A percentile compares a stretch with the other conserved stretches of the same genome.
These are phyloP conservation scores for Zaprionus africanus DNA, from an alignment of 1,140 invertebrate genomes.

Conservation along the genomic window DNA sequence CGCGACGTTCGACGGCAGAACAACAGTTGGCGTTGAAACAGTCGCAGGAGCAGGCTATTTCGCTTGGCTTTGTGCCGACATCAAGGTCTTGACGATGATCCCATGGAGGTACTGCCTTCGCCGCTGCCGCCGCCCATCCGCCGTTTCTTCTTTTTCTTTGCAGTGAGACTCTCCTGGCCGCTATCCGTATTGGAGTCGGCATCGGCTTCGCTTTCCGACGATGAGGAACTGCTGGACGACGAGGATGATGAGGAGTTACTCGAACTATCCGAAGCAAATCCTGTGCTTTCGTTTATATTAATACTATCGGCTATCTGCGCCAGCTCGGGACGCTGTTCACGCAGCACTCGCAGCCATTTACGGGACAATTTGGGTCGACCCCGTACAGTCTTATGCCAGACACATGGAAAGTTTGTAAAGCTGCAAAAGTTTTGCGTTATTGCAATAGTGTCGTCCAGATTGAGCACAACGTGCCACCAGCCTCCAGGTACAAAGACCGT, in stretches of 20 bases:
- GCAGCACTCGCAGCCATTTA: constrained; percentile 91
- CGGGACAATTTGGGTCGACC: constrained; percentile 97
- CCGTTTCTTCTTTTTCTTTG: constrained; percentile 94
- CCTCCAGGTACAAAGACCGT: constrained; percentile 99
- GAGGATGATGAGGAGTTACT: constrained; percentile 95
- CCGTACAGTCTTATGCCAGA: constrained; percentile 99
- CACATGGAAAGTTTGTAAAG: constrained; percentile 97
- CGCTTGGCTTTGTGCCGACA: constrained; percentile 63
- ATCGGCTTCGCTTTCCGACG: constrained; percentile 86
- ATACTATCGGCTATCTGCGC: constrained; percentile 93
- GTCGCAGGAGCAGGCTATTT: constrained; percentile 61
- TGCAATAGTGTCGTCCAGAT: constrained; percentile 97
- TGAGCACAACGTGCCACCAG: constrained; percentile 99
- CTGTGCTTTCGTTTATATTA: constrained; percentile 93
- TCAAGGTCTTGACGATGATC: constrained; percentile 58
- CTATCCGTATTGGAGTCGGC: constrained; percentile 87
- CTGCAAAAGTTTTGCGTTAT: constrained; percentile 99
- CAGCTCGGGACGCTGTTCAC: constrained; percentile 92
- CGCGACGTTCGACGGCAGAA: constrained; percentile 55
- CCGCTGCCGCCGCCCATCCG: constrained; percentile 82
- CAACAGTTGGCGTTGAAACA: constrained; percentile 67
- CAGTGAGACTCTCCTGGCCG: constrained; percentile 94
- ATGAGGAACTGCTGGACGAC: constrained; percentile 88
- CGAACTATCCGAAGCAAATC: constrained; percentile 97
- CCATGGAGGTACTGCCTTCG: constrained; percentile 46